Percentiles rank a stretch among this genome's conserved stretches.
phyloP scores from a whole-genome alignment of 2,797 vertebrate species.

The Eulemur rubriventer region DNA sequence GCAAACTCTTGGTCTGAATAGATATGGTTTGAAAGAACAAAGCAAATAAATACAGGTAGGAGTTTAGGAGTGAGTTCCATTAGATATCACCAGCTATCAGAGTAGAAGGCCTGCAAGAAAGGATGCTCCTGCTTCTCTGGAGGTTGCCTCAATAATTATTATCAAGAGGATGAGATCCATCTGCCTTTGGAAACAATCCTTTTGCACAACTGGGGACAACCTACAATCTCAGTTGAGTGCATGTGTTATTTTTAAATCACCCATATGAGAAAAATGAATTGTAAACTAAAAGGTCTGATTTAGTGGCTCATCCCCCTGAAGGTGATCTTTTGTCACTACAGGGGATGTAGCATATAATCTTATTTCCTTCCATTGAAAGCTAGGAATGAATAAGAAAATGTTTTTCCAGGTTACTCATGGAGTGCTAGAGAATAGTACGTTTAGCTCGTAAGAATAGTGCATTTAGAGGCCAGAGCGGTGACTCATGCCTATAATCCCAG shows the following conservation, averaged over 20 bases:
- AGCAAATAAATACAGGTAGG: not conserved
- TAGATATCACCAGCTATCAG: not conserved
- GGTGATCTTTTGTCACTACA: slow-evolving; percentile 35
- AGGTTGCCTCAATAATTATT: not conserved
- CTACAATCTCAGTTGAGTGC: not conserved
- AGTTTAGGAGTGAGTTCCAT: not conserved
- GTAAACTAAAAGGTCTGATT: slow-evolving; percentile 25
- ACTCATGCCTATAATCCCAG: no score
- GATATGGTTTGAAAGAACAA: not conserved
- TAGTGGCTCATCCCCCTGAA: not conserved
- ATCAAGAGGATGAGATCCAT: not conserved
- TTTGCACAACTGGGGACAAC: not conserved
- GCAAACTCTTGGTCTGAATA: not conserved
- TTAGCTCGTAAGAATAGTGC: not conserved
- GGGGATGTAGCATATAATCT: not conserved
- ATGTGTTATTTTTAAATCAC: not conserved
- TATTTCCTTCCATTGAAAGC: slow-evolving; percentile 39
- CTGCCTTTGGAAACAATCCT: not conserved
- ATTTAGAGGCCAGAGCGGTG: not conserved
- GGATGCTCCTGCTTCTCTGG: slow-evolving; percentile 29
- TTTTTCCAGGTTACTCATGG: not conserved
- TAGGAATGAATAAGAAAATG: not conserved
- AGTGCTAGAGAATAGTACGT: not conserved
- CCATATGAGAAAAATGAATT: not conserved
- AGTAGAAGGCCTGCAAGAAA: slow-evolving; percentile 3